Percentiles rank a stretch among this genome's conserved stretches.
These are phyloP conservation scores for Selene dorsalis DNA, from an alignment of 2,797 vertebrate genomes.

Conservation along the genomic window DNA sequence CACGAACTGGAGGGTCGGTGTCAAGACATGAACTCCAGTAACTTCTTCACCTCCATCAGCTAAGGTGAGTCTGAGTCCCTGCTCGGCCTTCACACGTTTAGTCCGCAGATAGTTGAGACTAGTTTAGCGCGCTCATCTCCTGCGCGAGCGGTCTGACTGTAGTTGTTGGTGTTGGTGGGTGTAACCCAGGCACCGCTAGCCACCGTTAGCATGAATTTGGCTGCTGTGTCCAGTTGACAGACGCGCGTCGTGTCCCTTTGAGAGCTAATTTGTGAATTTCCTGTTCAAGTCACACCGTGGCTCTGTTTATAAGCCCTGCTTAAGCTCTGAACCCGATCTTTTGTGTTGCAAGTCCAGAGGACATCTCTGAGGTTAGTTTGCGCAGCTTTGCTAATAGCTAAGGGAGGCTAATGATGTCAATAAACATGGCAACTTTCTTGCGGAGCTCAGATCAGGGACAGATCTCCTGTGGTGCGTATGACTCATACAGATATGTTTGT, in stretches of 20 bases:
- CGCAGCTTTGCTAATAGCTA: conserved; percentile 24
- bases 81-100: background rate
- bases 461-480: conserved; percentile 33
- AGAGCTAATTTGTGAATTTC: background rate
- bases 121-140: background rate
- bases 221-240: background rate
- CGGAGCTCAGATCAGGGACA: conserved; percentile 15
- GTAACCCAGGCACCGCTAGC: conserved; percentile 57
- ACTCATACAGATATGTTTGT: conserved; percentile 6
- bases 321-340: background rate
- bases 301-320: background rate
- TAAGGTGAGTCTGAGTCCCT: conserved; percentile 62
- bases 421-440: conserved; percentile 70
- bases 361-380: background rate
- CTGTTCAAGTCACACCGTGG: background rate
- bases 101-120: background rate
- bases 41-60: conserved; percentile 31
- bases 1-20: conserved; percentile 17
- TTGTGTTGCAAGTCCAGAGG: background rate
- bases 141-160: background rate
- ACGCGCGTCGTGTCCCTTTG: background rate
- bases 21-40: conserved; percentile 68
- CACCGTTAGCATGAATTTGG: conserved; percentile 59
- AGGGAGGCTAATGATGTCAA: conserved; percentile 67
- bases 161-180: conserved; percentile 36